Evolutionary conservation across 2,888 invertebrate genomes (phyloP), one percentile per base, ranked within the genome.

Genomic region (Tanypteryx hageni): DNA sequence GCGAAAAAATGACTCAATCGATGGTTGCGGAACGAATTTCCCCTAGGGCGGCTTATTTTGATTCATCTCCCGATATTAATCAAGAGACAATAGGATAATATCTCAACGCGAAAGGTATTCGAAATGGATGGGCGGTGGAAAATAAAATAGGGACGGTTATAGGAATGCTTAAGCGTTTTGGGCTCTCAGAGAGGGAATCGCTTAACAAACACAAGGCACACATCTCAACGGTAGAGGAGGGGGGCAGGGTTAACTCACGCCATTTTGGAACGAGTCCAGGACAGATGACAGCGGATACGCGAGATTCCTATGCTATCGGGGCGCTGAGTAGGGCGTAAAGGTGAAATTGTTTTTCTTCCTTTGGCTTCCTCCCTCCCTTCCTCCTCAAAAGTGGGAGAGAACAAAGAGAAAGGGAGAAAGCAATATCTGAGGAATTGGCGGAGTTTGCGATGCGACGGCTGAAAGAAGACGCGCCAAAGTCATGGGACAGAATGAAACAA

Each of bases 1-100:
- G 44, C 44, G 44, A 44, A 76, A 76, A 68, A 76, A 76, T 76
- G 10, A 76, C 76, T 76, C 76, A 76, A 76, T 76, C 76, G 76
- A 76, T 68, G 68, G n/a, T 18, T 18, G 4, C 9, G 76, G 76
- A 27, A 27, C 27, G 68, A 3, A 44, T 44, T 5, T 44, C 44
- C 44, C 5, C 44, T 44, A 68, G 8, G 68, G 18, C 18, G 76
- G 76, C 13, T 76, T 27, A 76, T 76, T 27, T 68, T 68, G 68
- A 68, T 68, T 68, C 68, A 68, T 76, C 76, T 11, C 76, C 13
- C 4, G 14, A 22, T 22, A 76, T 76, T 13, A 76, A 27, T 76
- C 76, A 76, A 76, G 11, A 76, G 22, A 76, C 76, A 76, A 76
- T 76, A 10, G 76, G 76, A 76, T 27, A 27, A 76, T 76, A 76